Evolutionary conservation across 2,113 vertebrate species (phyloP), one percentile per base, ranked within the genome.

Genomic region (Eudyptes chrysolophus): DNA sequence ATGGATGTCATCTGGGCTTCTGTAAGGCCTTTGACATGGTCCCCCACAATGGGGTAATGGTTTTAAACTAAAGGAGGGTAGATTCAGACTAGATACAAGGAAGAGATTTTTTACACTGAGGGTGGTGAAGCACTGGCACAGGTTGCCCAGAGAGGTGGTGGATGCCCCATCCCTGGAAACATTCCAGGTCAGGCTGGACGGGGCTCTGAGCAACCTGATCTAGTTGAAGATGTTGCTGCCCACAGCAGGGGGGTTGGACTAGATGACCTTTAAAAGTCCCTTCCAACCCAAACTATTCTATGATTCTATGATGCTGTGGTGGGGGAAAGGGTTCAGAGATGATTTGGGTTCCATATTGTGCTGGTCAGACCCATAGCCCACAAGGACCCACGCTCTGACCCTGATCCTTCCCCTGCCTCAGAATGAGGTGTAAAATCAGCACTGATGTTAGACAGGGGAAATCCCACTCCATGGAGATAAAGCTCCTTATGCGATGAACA

Each of bases 381-480:
- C 24, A 36, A 14, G 11, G 16, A 77, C 3, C 10, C 5, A 22
- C 6, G 3, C 5, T 87, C 44, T 52, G 20, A 66, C 10, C 8
- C 54, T 76, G 14, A 58, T 34, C 7, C 8, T 75, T 62, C 3
- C 4, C 1, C 10, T 84, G 38, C 2, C 21, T 46, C 3, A 0
- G 8, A 85, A 46, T 10, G 30, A 78, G 4, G 4, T 74, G 32
- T 30, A 40, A 71, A 75, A 58, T 17, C 36, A 52, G 4, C 0
- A 1, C 3, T 49, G 12, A 9, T n/a, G 22, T 34, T 64, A 65
- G 46, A 57, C 12, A 32, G 20, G 4, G 7, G 10, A 49, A 72
- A 57, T 70, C 19, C 15, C 14, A 22, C 8, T 26, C 16, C 27
- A 27, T 17, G 44, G 0, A 58, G 13, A 42, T 49, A 70, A 75